Base-by-base conservation (phyloP, 2,113 vertebrate genomes). In the Mohoua ochrocephala region DNA sequence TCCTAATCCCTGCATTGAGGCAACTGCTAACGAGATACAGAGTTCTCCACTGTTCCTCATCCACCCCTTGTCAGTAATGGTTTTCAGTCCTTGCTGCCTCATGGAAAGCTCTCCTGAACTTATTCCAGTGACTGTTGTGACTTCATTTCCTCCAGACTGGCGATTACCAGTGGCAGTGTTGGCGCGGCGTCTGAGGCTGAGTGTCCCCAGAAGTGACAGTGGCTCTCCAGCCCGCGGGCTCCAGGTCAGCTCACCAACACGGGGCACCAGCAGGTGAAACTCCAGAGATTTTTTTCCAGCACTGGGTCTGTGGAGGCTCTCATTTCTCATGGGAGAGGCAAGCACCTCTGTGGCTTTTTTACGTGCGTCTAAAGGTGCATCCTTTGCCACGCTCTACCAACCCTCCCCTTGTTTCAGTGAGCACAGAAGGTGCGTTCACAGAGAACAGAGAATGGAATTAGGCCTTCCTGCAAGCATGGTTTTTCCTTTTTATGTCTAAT, bases 141-240 rank as follows among this genome's bases (percentile, higher is more conserved):
- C 77, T 79, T 92, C 80, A 84, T 96, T 94, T 96, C 93, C 92
- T 59, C 0, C 44, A 88, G 83, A 20, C n/a, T n/a, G 78, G 79
- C 20, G 73, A 28, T 53, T 18, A 6, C 54, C 15, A 9, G 84
- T 10, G 6, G 56, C n/a, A 15, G 4, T 4, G 47, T 0, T 65
- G 71, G 75, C 11, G 1, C 80, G 44, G 41, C 0, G 2, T 8
- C 75, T 17, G 6, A 20, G 70, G 68, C 45, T 33, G 41, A 50
- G 53, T 1, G 2, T 39, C 47, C 63, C 49, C 82, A 44, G 33
- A 28, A 71, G 39, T 4, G 54, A 30, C 76, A 57, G 37, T 39
- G 64, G 27, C 19, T 61, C 26, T 44, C 64, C 44, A 59, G 49
- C 15, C 2, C 3, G 19, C 3, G 26, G 52, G 56, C 16, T 84